A percentile compares a stretch with the other conserved stretches of the same genome.
Evolutionary conservation across 2,113 vertebrate species (phyloP).

Genomic region (Ondatra zibethicus): DNA sequence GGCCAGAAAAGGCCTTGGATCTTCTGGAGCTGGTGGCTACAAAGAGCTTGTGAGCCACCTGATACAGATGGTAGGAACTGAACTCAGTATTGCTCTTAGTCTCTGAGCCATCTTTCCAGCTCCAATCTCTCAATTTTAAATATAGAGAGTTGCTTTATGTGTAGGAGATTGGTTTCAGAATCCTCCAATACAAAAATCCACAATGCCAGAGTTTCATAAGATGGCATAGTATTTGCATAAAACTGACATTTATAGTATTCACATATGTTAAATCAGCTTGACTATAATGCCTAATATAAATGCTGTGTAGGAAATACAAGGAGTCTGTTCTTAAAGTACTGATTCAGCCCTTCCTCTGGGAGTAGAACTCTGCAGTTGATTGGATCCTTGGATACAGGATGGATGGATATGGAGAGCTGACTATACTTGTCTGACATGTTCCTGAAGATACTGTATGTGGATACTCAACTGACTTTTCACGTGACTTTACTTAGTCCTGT

Average conservation of each 20-base stretch:
- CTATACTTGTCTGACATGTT: background rate
- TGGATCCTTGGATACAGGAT: background rate
- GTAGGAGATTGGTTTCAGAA: background rate
- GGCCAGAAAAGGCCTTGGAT: background rate
- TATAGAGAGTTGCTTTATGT: background rate
- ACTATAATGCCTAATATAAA: background rate
- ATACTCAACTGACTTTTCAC: background rate
- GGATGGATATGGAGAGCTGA: background rate
- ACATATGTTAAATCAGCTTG: background rate
- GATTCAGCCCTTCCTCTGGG: background rate
- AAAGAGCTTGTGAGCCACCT: background rate
- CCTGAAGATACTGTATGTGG: background rate
- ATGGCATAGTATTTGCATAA: background rate
- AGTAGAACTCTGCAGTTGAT: background rate
- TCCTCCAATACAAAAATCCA: background rate
- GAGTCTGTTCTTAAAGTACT: background rate
- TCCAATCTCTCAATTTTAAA: background rate
- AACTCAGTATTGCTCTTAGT: background rate
- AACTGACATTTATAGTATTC: background rate
- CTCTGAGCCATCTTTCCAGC: background rate
- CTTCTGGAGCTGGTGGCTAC: background rate
- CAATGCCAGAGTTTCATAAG: background rate
- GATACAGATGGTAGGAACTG: background rate
- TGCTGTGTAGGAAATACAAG: background rate
- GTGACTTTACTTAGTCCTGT: constrained; percentile 17